phyloP scores from a whole-genome alignment of 2,797 vertebrate species.

The Pipistrellus pygmaeus region DNA sequence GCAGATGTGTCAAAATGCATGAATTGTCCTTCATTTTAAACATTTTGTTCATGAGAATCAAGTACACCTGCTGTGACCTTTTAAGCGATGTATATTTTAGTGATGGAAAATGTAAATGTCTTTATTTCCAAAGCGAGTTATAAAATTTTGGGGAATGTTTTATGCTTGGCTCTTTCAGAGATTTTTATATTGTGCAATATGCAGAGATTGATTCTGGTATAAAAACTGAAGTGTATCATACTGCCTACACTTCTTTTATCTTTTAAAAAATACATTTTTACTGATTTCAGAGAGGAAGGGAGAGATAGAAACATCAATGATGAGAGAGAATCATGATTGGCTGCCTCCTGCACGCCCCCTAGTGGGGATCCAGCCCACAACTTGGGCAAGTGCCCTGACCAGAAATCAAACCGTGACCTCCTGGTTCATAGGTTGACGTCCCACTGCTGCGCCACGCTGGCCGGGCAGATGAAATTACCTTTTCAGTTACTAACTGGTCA shows the following conservation, averaged over 20 bases:
- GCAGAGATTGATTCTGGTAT: conserved; percentile 27
- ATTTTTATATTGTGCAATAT: conserved; percentile 61
- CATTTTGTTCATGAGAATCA: conserved; percentile 59
- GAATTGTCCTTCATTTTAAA: conserved; percentile 63
- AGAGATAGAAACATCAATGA: too few relatives aligned
- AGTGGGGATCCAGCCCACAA: too few relatives aligned
- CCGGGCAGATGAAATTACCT: too few relatives aligned
- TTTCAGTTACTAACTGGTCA: too few relatives aligned
- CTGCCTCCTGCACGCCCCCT: too few relatives aligned
- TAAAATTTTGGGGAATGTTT: conserved; percentile 71
- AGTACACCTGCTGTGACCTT: conserved; percentile 55
- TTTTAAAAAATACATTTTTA: not conserved
- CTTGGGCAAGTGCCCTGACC: too few relatives aligned
- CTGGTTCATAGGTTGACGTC: too few relatives aligned
- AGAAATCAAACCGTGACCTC: too few relatives aligned
- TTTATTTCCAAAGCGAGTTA: conserved; percentile 59
- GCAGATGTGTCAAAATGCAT: conserved; percentile 45
- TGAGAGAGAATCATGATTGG: too few relatives aligned
- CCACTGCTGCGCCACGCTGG: too few relatives aligned
- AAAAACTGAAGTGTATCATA: conserved; percentile 25
- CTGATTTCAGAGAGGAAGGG: too few relatives aligned
- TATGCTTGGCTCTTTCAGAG: conserved; percentile 43
- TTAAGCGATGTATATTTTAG: conserved; percentile 61
- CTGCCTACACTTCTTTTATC: not conserved
- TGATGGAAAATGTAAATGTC: conserved; percentile 67